Percentiles rank a stretch among this genome's conserved stretches.
Conservation (phyloP, 2,113 vertebrate species). For the Cinclus mexicanus region DNA sequence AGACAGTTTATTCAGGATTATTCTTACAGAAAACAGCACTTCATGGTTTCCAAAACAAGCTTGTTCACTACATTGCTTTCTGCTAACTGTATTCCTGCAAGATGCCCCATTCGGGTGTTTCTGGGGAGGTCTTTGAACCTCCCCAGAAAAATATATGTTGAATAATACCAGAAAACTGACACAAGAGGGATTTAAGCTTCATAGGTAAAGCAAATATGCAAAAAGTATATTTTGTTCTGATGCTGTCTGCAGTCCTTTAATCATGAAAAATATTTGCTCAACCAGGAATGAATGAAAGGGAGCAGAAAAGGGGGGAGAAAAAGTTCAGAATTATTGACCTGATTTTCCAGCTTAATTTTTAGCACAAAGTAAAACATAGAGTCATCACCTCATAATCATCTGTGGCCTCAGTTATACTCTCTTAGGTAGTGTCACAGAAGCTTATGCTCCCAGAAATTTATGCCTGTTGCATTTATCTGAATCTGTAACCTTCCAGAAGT, state of each 20-base stretch:
- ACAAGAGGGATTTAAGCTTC: neutral
- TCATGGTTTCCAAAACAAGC: constrained; percentile 17
- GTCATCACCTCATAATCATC: neutral
- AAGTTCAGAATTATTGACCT: neutral
- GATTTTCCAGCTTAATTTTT: neutral
- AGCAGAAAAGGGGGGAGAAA: neutral
- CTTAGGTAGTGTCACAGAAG: neutral
- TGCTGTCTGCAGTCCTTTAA: neutral
- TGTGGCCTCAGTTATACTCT: neutral
- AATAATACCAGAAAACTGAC: constrained; percentile 6
- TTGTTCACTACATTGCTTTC: constrained; percentile 38
- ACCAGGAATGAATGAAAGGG: neutral
- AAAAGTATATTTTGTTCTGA: neutral
- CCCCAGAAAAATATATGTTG: neutral
- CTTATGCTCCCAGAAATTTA: neutral
- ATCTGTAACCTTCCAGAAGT: neutral
- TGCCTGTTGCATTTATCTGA: neutral
- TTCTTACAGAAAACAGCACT: constrained; percentile 18
- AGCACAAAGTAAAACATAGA: neutral
- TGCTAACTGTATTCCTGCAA: constrained; percentile 49
- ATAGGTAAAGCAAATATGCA: neutral
- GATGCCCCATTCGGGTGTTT: neutral
- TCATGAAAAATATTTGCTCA: neutral
- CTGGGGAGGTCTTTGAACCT: neutral
- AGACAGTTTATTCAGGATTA: constrained; percentile 42